phyloP scores from a whole-genome alignment of 1,140 invertebrate species.

The Megalopta genalis region DNA sequence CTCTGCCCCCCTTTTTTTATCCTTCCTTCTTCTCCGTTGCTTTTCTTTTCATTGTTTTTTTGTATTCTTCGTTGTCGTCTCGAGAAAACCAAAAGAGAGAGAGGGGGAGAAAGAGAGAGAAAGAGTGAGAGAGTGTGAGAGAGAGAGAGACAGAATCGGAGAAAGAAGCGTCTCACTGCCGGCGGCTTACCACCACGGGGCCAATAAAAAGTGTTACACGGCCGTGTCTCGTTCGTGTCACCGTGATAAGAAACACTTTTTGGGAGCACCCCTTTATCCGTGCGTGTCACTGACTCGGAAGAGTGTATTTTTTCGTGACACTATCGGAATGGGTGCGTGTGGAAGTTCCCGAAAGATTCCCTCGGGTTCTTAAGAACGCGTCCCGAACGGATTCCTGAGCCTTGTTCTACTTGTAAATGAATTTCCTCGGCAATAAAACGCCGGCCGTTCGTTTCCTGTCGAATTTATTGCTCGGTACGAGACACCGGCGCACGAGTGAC shows the following conservation, averaged over 20 bases:
- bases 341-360: constrained; percentile 14
- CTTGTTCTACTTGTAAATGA: constrained; percentile 16
- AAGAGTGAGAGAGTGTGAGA: neutral
- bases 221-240: constrained; percentile 38
- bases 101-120: neutral
- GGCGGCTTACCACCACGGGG: constrained; percentile 26
- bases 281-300: constrained; percentile 39
- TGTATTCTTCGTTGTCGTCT: neutral
- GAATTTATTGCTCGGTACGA: neutral
- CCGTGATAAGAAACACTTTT: constrained; percentile 47
- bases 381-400: neutral
- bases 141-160: neutral
- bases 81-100: too few species aligned
- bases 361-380: neutral
- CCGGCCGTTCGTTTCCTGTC: neutral
- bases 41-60: too few species aligned
- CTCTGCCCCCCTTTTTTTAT: neutral
- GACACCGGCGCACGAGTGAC: too few species aligned
- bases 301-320: constrained; percentile 37
- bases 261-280: constrained; percentile 48
- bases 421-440: constrained; percentile 6
- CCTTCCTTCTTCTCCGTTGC: neutral
- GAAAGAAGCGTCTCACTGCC: constrained; percentile 22
- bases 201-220: constrained; percentile 57
- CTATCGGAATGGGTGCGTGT: neutral